Conservation (phyloP, 2,888 invertebrate genomes). For the Spialia ferax region DNA sequence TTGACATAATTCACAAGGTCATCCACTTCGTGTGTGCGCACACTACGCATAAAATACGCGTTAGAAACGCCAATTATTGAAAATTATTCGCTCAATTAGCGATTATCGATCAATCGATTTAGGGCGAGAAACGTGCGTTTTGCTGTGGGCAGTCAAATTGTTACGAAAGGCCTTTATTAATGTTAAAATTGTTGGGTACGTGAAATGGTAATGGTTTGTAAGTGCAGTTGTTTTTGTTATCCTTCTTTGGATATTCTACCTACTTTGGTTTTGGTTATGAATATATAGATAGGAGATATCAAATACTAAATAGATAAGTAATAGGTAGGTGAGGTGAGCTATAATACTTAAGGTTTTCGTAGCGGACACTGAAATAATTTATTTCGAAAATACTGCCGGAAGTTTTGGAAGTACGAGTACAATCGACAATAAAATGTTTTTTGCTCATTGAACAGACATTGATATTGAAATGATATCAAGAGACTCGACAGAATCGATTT, state of each 20-base stretch:
- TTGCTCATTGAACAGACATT: no score
- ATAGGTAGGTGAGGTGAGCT: no score
- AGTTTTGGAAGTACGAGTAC: no score
- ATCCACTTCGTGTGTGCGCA: constrained; percentile 11
- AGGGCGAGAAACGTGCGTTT: not conserved
- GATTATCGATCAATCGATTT: constrained; percentile 37
- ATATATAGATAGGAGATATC: no score
- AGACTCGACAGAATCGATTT: not conserved
- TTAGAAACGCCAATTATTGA: constrained; percentile 58
- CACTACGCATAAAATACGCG: constrained; percentile 43
- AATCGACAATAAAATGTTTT: not conserved
- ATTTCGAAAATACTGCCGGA: no score
- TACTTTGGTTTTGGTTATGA: not conserved
- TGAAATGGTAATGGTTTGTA: constrained; percentile 16
- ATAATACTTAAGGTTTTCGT: no score
- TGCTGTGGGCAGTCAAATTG: constrained; percentile 30
- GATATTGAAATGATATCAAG: not conserved
- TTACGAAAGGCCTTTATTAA: constrained; percentile 30
- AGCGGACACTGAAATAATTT: no score
- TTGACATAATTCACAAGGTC: constrained; percentile 26
- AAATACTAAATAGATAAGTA: no score
- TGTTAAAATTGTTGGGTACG: constrained; percentile 21
- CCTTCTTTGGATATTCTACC: not conserved
- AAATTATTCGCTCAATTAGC: constrained; percentile 66
- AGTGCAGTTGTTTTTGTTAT: not conserved